phyloP scores from a whole-genome alignment of 2,797 vertebrate species.

The Eulemur coronatus region DNA sequence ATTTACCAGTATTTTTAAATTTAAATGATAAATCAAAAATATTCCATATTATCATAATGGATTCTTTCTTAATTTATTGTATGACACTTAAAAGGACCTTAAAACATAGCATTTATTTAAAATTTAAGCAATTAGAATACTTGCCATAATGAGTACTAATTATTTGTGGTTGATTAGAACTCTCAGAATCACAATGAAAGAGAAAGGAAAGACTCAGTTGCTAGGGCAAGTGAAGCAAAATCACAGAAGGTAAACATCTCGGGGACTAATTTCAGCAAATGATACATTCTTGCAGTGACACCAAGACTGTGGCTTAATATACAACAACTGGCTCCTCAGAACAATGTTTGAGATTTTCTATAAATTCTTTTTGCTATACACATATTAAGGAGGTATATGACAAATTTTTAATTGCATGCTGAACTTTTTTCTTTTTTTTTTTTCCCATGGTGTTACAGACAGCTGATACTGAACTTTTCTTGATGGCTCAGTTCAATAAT shows the following conservation, averaged over 20 bases:
- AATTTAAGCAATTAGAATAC: neutral
- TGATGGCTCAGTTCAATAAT: conserved; percentile 70
- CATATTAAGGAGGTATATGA: conserved; percentile 66
- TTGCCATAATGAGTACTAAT: neutral
- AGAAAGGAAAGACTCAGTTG: conserved; percentile 46
- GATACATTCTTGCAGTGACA: conserved; percentile 76
- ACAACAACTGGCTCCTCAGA: conserved; percentile 82
- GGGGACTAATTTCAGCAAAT: conserved; percentile 82
- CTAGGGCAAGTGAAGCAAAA: conserved; percentile 72
- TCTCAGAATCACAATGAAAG: conserved; percentile 47
- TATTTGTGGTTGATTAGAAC: conserved; percentile 22
- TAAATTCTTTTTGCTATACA: conserved; percentile 78
- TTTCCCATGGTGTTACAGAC: too few relatives aligned
- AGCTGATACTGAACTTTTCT: conserved; percentile 62
- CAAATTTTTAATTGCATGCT: conserved; percentile 60
- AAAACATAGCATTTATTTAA: neutral
- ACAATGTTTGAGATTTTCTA: conserved; percentile 76
- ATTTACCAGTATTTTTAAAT: neutral
- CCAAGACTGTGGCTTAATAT: conserved; percentile 65
- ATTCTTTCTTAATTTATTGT: neutral
- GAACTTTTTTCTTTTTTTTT: conserved; percentile 43
- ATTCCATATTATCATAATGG: neutral
- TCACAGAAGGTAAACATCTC: conserved; percentile 75
- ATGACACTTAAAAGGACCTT: neutral
- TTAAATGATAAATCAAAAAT: conserved; percentile 13